Percentiles rank a stretch among this genome's conserved stretches.
Evolutionary conservation across 2,113 vertebrate species (phyloP).

Genomic region (Pollachius pollachius): DNA sequence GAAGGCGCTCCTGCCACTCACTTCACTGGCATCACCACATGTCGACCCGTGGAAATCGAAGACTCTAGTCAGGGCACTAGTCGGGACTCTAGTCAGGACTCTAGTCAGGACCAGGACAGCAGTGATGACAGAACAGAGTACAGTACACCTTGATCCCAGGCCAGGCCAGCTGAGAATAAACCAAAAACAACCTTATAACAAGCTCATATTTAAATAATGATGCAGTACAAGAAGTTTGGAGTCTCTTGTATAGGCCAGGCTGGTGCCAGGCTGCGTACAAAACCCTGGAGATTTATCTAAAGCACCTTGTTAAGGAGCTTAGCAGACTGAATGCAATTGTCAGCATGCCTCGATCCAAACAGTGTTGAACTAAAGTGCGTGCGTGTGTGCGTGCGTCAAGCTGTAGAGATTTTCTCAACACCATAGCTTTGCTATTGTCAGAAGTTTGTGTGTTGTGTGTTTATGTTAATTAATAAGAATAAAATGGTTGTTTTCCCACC

Average conservation of each 20-base stretch:
- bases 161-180: not conserved
- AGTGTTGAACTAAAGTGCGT: not conserved
- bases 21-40: constrained; percentile 41
- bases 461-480: no score
- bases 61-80: not conserved
- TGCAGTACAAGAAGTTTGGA: no score
- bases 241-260: not conserved
- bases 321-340: no score
- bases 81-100: no score
- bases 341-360: no score
- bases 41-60: not conserved
- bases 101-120: not conserved
- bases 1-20: constrained; percentile 45
- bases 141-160: not conserved
- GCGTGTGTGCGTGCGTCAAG: not conserved
- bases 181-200: no score
- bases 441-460: no score
- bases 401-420: not conserved
- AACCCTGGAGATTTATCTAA: no score
- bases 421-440: no score
- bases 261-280: not conserved
- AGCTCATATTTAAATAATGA: no score
- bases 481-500: no score
- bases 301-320: no score
- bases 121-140: constrained; percentile 26